Evolutionary conservation across 1,140 invertebrate genomes (phyloP).

Genomic region (Drosophila athabasca): DNA sequence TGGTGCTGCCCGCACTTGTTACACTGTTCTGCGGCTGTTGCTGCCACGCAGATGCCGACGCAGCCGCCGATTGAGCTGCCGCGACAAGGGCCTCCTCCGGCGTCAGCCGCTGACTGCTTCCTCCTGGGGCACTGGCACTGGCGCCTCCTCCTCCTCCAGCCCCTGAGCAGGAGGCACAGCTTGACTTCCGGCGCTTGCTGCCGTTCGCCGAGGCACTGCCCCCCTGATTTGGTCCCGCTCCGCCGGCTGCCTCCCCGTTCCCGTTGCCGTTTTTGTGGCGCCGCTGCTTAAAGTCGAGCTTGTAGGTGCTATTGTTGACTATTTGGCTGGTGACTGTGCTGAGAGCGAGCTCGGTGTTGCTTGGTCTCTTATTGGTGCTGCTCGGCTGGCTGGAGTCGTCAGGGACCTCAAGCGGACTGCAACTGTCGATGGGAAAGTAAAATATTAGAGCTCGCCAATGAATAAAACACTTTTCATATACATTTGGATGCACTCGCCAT

Average conservation of each 20-base stretch:
- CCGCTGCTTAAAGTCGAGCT: constrained; percentile 70
- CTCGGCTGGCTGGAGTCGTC: constrained; percentile 23
- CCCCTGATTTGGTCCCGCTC: constrained; percentile 23
- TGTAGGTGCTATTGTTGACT: constrained; percentile 68
- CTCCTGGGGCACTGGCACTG: constrained; percentile 10
- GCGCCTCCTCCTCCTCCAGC: constrained; percentile 18
- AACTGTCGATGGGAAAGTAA: constrained; percentile 28
- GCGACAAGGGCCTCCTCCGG: constrained; percentile 54
- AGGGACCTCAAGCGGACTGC: constrained; percentile 59
- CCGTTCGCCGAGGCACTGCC: constrained; percentile 25
- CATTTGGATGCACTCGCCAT: constrained; percentile 15
- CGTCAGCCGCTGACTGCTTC: constrained; percentile 47
- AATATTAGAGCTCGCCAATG: not conserved
- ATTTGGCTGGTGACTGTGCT: constrained; percentile 72
- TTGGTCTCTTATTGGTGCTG: constrained; percentile 45
- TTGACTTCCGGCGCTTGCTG: constrained; percentile 63
- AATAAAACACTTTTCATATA: no score
- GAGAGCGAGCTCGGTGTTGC: constrained; percentile 65
- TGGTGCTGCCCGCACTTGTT: constrained; percentile 71
- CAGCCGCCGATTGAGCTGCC: constrained; percentile 23
- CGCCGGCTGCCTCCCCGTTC: constrained; percentile 26
- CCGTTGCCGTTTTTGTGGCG: constrained; percentile 69
- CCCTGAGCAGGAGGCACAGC: constrained; percentile 63
- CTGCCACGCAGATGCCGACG: constrained; percentile 47
- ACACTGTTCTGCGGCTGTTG: constrained; percentile 72